Evolutionary conservation across 2,888 invertebrate species (phyloP), one percentile per base, ranked within the genome.

Genomic region (Cryptosula pallasiana): DNA sequence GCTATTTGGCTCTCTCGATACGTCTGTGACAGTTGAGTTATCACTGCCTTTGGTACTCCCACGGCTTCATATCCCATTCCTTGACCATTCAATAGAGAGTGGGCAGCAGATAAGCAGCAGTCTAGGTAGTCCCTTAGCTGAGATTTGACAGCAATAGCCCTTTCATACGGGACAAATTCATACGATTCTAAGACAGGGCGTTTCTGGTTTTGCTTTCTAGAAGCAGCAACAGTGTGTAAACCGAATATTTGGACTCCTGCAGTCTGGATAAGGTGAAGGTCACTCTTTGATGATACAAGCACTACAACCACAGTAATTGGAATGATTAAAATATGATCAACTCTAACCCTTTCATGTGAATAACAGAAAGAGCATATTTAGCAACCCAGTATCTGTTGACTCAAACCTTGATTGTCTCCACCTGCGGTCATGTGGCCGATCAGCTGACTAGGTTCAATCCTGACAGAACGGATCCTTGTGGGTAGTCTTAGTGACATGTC

Each of bases 211-310:
- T 90, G 90, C 76, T 87, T 80, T 69, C 92, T 89, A 71, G 95
- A 94, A n/a, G 95, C 94, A 71, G 95, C 87, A 74, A 92, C 92
- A 0, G 94, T 93, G 86, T 95, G 95, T 81, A 96, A 88, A 57
- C 95, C 95, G 77, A 93, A 89, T 73, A 96, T 86, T 86, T 94
- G 94, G 16, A 95, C 88, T 72, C 95, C 95, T 45, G 93, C 94
- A 72, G 92, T 89, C 79, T 70, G 45, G 16, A 70, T 70, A 3
- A 54, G 45, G 1, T 20, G 2, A 36, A 70, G 23, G 20, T 29
- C 55, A 27, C 5, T 13, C 2, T 58, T n/a, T 63, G 63, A 32
- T 5, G 34, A 29, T 5, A 63, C 63, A 16, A 29, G 29, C 13
- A 32, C 63, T 63, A 34, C 34, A 63, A 63, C 9, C 16, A 5